Evolutionary conservation across 2,888 invertebrate species (phyloP), one percentile per base, ranked within the genome.

Genomic region (Lamellibrachia columna): DNA sequence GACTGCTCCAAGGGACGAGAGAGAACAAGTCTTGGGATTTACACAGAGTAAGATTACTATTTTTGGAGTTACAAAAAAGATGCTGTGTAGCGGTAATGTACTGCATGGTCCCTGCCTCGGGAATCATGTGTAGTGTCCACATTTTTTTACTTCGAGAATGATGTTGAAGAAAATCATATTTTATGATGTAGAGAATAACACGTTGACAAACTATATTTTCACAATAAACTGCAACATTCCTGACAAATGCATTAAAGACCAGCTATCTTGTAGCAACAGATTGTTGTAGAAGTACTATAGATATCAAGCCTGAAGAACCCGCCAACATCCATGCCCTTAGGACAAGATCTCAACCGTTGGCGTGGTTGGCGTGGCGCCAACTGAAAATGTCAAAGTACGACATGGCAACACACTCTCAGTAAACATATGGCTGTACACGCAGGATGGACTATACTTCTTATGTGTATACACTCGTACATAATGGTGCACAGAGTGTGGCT

Each of bases 321-420:
- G n/a, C 11, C 75, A 75, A 75, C 75, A 75, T 75, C 75, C 75
- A 15, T 75, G 75, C 75, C 75, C 75, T 75, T 75, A 75, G 75
- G 15, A 22, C 75, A 75, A n/a, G 75, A 75, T 15, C 75, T 75
- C 75, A 15, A 75, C 75, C n/a, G 40, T 40, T 40, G 28, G 28
- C 28, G 28, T 28, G 28, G 75, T 22, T 75, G 75, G 75, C 75
- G n/a, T 2, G 22, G 22, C 15, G 75, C 75, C 75, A 75, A 15
- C 75, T 22, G 75, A 75, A 58, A 75, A 75, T 75, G 75, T 75
- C 75, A 75, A 75, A 75, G 75, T 75, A 75, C 22, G 75, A 75
- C 75, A 75, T 75, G 15, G 75, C 75, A 75, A 75, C 75, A 75
- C 75, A 75, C 75, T 4, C 40, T 40, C 11, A 4, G 75, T 6